Conservation (phyloP, 2,113 vertebrate genomes). For the Pluvialis apricaria region DNA sequence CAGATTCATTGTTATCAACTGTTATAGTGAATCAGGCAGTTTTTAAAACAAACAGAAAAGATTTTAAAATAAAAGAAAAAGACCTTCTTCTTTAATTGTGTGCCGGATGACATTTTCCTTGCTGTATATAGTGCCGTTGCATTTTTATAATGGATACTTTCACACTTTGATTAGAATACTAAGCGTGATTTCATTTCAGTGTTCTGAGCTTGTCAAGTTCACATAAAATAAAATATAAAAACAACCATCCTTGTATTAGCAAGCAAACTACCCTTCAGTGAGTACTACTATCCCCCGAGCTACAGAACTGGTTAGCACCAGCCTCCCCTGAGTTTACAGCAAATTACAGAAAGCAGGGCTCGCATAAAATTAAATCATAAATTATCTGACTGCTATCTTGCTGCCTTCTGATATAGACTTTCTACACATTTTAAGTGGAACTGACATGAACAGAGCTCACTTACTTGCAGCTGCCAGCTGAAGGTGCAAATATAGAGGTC, state of each 20-base stretch:
- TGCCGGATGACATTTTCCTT: slow-evolving; percentile 67
- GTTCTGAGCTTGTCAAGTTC: slow-evolving; percentile 81
- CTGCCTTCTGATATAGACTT: slow-evolving; percentile 87
- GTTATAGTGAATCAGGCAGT: slow-evolving; percentile 60
- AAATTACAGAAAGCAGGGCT: slow-evolving; percentile 97
- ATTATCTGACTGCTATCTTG: slow-evolving; percentile 95
- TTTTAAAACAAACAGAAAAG: slow-evolving; percentile 67
- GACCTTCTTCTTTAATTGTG: slow-evolving; percentile 64
- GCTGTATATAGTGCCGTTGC: slow-evolving; percentile 48
- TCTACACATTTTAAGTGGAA: slow-evolving; percentile 84
- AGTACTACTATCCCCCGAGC: slow-evolving; percentile 81
- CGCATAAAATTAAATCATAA: slow-evolving; percentile 99
- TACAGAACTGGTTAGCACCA: slow-evolving; percentile 85
- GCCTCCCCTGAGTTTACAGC: slow-evolving; percentile 90
- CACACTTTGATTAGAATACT: slow-evolving; percentile 82
- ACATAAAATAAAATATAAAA: slow-evolving; percentile 87
- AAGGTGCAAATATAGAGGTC: slow-evolving; percentile 79
- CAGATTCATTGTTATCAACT: slow-evolving; percentile 60
- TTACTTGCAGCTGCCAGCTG: slow-evolving; percentile 75
- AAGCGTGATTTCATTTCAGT: slow-evolving; percentile 80
- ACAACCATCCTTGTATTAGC: slow-evolving; percentile 83
- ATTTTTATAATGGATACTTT: slow-evolving; percentile 77
- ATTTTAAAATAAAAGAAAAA: slow-evolving; percentile 44
- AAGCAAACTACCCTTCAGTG: slow-evolving; percentile 85
- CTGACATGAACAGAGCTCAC: slow-evolving; percentile 79